These are phyloP conservation scores for Thumatha senex DNA, from an alignment of 2,888 invertebrate genomes.

Conservation along the genomic window DNA sequence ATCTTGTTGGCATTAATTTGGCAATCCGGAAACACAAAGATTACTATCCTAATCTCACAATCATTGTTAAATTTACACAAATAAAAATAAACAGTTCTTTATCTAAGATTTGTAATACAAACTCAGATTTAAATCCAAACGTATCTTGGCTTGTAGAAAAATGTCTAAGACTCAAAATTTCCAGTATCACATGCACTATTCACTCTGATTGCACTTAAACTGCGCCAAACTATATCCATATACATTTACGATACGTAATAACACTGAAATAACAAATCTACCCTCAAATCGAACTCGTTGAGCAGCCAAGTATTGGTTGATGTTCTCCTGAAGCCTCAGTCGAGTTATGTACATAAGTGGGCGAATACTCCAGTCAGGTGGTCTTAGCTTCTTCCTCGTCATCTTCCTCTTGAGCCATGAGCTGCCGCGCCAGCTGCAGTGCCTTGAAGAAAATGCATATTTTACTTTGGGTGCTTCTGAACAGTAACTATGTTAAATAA, in stretches of 20 bases:
- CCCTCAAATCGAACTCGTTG: conserved; percentile 6
- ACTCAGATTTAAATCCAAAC: conserved; percentile 5
- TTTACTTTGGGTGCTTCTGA: not conserved
- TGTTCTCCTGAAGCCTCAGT: conserved; percentile 34
- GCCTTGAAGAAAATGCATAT: conserved; percentile 84
- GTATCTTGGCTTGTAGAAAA: conserved; percentile 7
- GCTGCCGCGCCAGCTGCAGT: conserved; percentile 94
- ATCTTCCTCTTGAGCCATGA: conserved; percentile 95
- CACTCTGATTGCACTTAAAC: conserved; percentile 4
- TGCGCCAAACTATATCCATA: not conserved
- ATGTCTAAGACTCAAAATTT: conserved; percentile 7
- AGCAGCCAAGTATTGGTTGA: conserved; percentile 16
- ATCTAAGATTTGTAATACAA: conserved; percentile 6
- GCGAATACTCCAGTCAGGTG: conserved; percentile 60
- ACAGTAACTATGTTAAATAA: too few relatives aligned
- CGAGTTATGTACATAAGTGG: conserved; percentile 40
- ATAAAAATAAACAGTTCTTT: conserved; percentile 6
- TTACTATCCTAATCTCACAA: not conserved
- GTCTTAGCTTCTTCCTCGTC: conserved; percentile 85
- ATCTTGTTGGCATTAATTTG: too few relatives aligned
- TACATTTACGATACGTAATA: conserved; percentile 9
- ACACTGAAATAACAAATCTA: conserved; percentile 25
- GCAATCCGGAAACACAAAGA: not conserved
- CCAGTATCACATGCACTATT: conserved; percentile 5
- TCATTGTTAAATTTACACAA: too few relatives aligned